phyloP scores from a whole-genome alignment of 2,797 vertebrate genomes.

The Clarias pachynema region DNA sequence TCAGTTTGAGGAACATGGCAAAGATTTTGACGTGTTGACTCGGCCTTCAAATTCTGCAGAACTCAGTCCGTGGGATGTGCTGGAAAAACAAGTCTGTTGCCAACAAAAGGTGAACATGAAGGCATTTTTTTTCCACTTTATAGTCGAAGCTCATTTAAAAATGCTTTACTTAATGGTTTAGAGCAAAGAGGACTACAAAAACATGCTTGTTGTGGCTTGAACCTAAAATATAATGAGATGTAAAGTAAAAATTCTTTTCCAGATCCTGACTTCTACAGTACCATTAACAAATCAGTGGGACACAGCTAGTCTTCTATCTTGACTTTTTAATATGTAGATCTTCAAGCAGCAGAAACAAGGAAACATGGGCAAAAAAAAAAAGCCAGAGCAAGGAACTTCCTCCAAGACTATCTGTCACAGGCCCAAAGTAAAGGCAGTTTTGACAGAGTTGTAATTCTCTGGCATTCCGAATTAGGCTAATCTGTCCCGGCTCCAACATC shows the following conservation, averaged over 20 bases:
- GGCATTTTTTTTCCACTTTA: background rate
- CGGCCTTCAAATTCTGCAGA: too few relatives aligned
- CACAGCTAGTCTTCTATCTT: background rate
- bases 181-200: background rate
- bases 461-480: slow-evolving; percentile 68
- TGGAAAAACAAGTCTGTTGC: background rate
- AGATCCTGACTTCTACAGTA: background rate
- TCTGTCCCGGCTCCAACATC: slow-evolving; percentile 63
- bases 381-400: slow-evolving; percentile 17
- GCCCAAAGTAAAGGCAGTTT: slow-evolving; percentile 58
- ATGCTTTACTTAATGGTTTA: background rate
- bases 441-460: slow-evolving; percentile 69
- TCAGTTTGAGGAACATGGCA: too few relatives aligned
- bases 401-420: slow-evolving; percentile 33
- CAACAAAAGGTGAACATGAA: background rate
- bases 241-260: background rate
- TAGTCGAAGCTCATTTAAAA: background rate
- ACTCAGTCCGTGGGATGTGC: too few relatives aligned
- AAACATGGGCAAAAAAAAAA: background rate
- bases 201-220: background rate
- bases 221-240: background rate
- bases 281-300: background rate
- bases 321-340: background rate
- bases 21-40: too few relatives aligned
- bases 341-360: background rate